Base-by-base conservation (phyloP, 2,888 invertebrate species). In the Ryuthela nishihirai region DNA sequence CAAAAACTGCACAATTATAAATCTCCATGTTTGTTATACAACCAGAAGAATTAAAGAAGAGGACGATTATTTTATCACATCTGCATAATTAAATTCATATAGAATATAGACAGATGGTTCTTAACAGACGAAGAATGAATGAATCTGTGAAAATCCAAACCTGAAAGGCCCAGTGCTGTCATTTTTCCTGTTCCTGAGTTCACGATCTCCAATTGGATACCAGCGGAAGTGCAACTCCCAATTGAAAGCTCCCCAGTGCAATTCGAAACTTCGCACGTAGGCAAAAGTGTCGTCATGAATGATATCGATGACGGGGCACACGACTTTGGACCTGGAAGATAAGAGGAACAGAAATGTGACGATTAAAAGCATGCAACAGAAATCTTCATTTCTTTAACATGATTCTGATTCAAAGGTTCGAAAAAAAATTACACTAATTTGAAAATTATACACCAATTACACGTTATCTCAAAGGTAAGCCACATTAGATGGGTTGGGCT, bases 191-290 rank as follows among this genome's bases (percentile, higher is more conserved):
- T 32, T 52, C 6, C 29, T 44, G 12, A 65, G 29, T 32, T 64
- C 67, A 23, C 47, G 45, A 32, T 53, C 55, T 10, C 67, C 63
- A 2, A 67, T 62, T 10, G 67, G 66, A 58, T 59, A 67, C 67
- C 67, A 67, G 6, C 89, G 73, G 87, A 99, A 82, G 72, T 95
- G 95, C 15, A 99, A 78, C 67, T 92, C 87, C 97, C 98, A 98
- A 74, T 95, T 98, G 74, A 99, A 95, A 0, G 93, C 97, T 3
- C 98, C 99, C 88, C 94, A 94, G 70, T 97, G 95, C 42, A 95
- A 83, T 73, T 98, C 97, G 66, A 93, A 91, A 59, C 90, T 90
- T 69, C 93, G 88, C 2, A 87, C 87, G 72, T 98, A 99, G 29
- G 94, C 91, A 69, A 99, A 88, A 2, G 92, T 93, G 68, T 97